Percentiles rank a stretch among this genome's conserved stretches.
phyloP scores from a whole-genome alignment of 2,888 invertebrate species.

The Rhorus exstirpatorius region DNA sequence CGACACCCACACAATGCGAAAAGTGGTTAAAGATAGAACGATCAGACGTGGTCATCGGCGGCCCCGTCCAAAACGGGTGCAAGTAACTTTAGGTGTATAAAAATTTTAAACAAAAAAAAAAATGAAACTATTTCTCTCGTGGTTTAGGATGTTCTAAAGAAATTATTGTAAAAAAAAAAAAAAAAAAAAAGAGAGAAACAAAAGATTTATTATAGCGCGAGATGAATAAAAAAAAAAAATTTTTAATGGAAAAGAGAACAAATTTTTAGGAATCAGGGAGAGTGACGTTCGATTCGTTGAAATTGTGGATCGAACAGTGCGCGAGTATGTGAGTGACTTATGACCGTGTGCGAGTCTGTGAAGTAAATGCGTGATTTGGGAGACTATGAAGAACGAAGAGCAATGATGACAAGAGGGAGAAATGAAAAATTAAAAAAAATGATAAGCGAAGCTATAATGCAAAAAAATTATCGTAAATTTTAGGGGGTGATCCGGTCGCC shows the following conservation, averaged over 20 bases:
- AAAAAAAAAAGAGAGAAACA: constrained; percentile 76
- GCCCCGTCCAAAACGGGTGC: constrained; percentile 84
- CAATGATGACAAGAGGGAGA: constrained; percentile 58
- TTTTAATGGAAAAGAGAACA: constrained; percentile 26
- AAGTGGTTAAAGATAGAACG: constrained; percentile 73
- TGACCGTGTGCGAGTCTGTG: constrained; percentile 58
- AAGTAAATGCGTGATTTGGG: constrained; percentile 62
- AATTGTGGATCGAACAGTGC: constrained; percentile 60
- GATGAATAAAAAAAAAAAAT: constrained; percentile 50
- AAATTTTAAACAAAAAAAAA: constrained; percentile 72
- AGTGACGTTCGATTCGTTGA: constrained; percentile 43
- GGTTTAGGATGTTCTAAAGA: constrained; percentile 81
- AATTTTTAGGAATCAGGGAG: constrained; percentile 30
- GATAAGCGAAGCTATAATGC: constrained; percentile 66
- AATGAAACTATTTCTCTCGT: constrained; percentile 78
- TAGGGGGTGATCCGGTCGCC: constrained; percentile 80
- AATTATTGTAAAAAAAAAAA: constrained; percentile 83
- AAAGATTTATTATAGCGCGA: constrained; percentile 79
- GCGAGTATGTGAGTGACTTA: constrained; percentile 65
- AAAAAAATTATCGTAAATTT: constrained; percentile 80
- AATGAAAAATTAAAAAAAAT: constrained; percentile 11
- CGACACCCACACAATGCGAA: constrained; percentile 63
- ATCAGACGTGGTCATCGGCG: constrained; percentile 81
- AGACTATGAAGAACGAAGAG: constrained; percentile 61
- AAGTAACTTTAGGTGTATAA: constrained; percentile 84